Evolutionary conservation across 64 coral and sea anemone species (phyloP), one percentile per base, ranked within the genome.

Genomic region (Dendronephthya gigantea): DNA sequence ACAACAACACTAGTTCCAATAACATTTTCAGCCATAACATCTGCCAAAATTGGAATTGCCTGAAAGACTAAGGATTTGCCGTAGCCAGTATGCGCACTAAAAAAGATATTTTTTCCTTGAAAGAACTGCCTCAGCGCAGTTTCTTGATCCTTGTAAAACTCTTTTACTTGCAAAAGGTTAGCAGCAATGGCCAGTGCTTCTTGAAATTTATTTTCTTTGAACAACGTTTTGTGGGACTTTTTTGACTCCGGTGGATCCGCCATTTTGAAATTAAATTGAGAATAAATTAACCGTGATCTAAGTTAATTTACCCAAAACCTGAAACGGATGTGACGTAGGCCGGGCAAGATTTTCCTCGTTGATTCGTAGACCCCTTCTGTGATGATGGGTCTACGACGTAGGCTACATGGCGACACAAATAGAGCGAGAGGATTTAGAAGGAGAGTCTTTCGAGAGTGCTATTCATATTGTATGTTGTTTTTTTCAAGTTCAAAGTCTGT

Each of bases 41-140:
- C 31, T 76, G 7, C n/a, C 69, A 76, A 2, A 76, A 76, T 76
- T 32, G 69, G 69, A 35, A 76, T 76, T 7, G 69, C 69, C 35
- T 76, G 69, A 76, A 76, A 76, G 25, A 76, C 69, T 7, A 76
- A 35, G 9, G 69, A 76, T 76, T 76, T 76, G 28, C 69, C 69
- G 35, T 76, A 76, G 28, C 69, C 69, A 76, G 69, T 76, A 76
- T 76, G 69, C 69, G 28, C 69, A 38, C 69, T 76, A 76, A 76
- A 76, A 38, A 76, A 76, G 3, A 76, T 76, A 76, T 76, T 76
- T 76, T 76, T 76, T 38, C 69, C 69, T 76, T 38, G 69, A 76
- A 76, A 76, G 69, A 76, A 76, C 35, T 76, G 29, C 35, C 11
- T 38, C 12, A 76, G 31, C 34, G 69, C 69, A 35, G 28, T 76